phyloP scores from a whole-genome alignment of 1,140 invertebrate species.

The Micrasema longulum region DNA sequence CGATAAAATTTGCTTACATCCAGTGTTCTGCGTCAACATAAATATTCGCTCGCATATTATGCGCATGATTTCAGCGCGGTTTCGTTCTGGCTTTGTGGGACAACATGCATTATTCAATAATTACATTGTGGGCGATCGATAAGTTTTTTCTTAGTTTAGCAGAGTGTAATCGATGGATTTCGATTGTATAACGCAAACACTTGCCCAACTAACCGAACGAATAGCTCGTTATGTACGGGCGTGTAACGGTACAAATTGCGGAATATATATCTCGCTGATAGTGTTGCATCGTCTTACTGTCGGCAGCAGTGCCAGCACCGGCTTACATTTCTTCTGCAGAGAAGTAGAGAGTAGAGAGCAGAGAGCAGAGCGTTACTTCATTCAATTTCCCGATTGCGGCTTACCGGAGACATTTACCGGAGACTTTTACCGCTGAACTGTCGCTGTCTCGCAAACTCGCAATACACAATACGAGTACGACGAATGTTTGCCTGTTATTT shows the following conservation, averaged over 20 bases:
- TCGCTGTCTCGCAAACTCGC: too few relatives aligned
- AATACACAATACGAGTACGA: too few relatives aligned
- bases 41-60: neutral
- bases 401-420: too few relatives aligned
- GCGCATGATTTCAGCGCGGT: too few relatives aligned
- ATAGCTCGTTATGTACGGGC: constrained; percentile 18
- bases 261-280: constrained; percentile 35
- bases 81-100: constrained; percentile 2
- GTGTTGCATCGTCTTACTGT: constrained; percentile 10
- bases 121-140: constrained; percentile 10
- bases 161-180: constrained; percentile 19
- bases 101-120: constrained; percentile 30
- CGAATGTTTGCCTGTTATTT: too few relatives aligned
- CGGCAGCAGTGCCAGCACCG: neutral
- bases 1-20: constrained; percentile 19
- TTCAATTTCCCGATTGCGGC: neutral
- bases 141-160: too few relatives aligned
- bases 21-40: constrained; percentile 16
- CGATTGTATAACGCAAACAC: constrained; percentile 24
- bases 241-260: constrained; percentile 34
- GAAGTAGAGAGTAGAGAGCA: too few relatives aligned
- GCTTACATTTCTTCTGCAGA: too few relatives aligned
- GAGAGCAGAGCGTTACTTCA: neutral
- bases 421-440: too few relatives aligned
- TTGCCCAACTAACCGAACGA: neutral